phyloP scores from a whole-genome alignment of 1,140 invertebrate species.

The Philaenus spumarius region DNA sequence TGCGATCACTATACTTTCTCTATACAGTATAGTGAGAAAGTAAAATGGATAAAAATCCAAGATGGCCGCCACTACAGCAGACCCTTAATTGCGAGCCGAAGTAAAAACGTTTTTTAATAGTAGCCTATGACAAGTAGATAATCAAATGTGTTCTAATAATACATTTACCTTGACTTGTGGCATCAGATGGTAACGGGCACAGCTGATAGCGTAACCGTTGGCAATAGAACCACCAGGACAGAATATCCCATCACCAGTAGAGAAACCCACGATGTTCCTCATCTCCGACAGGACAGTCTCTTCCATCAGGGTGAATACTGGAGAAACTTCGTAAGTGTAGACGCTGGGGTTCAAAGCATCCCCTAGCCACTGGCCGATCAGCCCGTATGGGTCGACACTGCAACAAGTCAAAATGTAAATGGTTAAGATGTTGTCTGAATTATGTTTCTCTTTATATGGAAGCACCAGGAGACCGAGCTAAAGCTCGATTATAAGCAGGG shows the following conservation, averaged over 20 bases:
- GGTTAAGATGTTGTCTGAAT: not conserved
- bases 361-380: slow-evolving; percentile 77
- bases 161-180: slow-evolving; percentile 68
- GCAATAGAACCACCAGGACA: slow-evolving; percentile 93
- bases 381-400: slow-evolving; percentile 76
- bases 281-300: slow-evolving; percentile 73
- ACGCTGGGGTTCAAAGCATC: slow-evolving; percentile 82
- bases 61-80: too few species aligned
- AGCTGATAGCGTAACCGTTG: slow-evolving; percentile 90
- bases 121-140: too few species aligned
- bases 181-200: slow-evolving; percentile 68
- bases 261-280: slow-evolving; percentile 73
- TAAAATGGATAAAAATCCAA: too few species aligned
- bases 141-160: too few species aligned
- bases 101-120: too few species aligned
- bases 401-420: slow-evolving; percentile 9
- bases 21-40: too few species aligned
- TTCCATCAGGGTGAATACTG: slow-evolving; percentile 83
- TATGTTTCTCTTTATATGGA: not conserved
- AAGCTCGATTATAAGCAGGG: too few species aligned
- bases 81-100: too few species aligned
- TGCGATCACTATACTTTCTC: too few species aligned
- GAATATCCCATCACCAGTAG: slow-evolving; percentile 79
- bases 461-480: too few species aligned
- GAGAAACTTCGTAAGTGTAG: slow-evolving; percentile 88